Evolutionary conservation across 2,888 invertebrate genomes (phyloP).

Genomic region (Psylliodes chrysocephalus): DNA sequence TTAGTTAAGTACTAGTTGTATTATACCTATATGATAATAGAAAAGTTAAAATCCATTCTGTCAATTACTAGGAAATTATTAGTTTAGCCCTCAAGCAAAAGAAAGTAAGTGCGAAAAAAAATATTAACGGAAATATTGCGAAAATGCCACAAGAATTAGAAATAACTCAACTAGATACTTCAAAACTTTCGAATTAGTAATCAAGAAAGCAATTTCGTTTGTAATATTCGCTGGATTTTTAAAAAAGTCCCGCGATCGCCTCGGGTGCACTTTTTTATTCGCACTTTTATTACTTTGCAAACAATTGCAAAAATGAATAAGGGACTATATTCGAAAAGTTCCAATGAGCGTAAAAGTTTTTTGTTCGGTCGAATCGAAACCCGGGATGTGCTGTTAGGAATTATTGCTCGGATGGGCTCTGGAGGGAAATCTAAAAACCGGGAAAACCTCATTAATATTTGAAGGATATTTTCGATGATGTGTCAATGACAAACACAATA

Average conservation of each 20-base stretch:
- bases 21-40: too few species aligned
- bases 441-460: too few species aligned
- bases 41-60: too few species aligned
- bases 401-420: too few species aligned
- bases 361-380: not conserved
- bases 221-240: slow-evolving; percentile 2
- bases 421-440: too few species aligned
- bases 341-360: not conserved
- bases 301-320: slow-evolving; percentile 3
- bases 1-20: too few species aligned
- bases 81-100: too few species aligned
- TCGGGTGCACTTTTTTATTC: not conserved
- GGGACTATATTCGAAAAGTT: slow-evolving; percentile 2
- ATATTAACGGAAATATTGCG: not conserved
- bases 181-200: slow-evolving; percentile 13
- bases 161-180: not conserved
- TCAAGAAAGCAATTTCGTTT: slow-evolving; percentile 11
- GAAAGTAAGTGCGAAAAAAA: too few species aligned
- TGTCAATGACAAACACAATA: too few species aligned
- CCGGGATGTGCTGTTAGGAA: too few species aligned
- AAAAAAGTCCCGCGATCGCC: not conserved
- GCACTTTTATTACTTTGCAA: not conserved
- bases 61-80: too few species aligned
- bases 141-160: not conserved
- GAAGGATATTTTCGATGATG: too few species aligned